Evolutionary conservation across 2,888 invertebrate genomes (phyloP), one percentile per base, ranked within the genome.

Genomic region (Acleris holmiana): DNA sequence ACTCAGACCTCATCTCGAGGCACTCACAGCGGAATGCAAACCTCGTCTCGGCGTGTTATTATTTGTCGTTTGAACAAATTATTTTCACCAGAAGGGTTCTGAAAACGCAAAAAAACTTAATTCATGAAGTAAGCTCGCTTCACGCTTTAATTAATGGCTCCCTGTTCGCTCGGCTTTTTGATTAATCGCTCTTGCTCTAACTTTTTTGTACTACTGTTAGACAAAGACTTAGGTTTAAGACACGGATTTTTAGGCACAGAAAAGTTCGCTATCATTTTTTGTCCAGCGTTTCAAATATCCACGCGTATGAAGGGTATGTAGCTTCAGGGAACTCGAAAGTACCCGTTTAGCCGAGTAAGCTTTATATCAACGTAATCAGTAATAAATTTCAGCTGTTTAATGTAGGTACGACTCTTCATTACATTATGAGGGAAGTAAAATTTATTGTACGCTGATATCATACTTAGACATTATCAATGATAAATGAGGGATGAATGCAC

Each of bases 121-220:
- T 65, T 65, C 65, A 60, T 49, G 50, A 65, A 65, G 46, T 57
- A 57, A 57, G 60, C 65, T 44, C 35, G 48, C 25, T 55, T 48
- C 61, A 35, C 44, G 55, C 44, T 60, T 55, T 55, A 65, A 65
- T 65, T 65, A 65, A 65, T 65, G 59, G 55, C 59, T 60, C 64
- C 48, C 59, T 60, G 65, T 65, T 65, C 60, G 64, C 64, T 60
- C 49, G 54, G 49, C 49, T 65, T 65, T 65, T 65, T 60, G 59
- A 65, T 60, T 60, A 65, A 60, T 60, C 60, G 50, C 29, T 55
- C n/a, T 29, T 59, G 49, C n/a, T 60, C 54, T 60, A 64, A 59
- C 54, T 54, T 65, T 64, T 64, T 65, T 65, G 44, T 55, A 29
- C 49, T 48, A 55, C 49, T 58, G 53, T 53, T 53, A 58, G 58